A percentile compares a stretch with the other conserved stretches of the same genome.
Evolutionary conservation across 2,797 vertebrate species (phyloP).

Genomic region (Nyctalus aviator): DNA sequence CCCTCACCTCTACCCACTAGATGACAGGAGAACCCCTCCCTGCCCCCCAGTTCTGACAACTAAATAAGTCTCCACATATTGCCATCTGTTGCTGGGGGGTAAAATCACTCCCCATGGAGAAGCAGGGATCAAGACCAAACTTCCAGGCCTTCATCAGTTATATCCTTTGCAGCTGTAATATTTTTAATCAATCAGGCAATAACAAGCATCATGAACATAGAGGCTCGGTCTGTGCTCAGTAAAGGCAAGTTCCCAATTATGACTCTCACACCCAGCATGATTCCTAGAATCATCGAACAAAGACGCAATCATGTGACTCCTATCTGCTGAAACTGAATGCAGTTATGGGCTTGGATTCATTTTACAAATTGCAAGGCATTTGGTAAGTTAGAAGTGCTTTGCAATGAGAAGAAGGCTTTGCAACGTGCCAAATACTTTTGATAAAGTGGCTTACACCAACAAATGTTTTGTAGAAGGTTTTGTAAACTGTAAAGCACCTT

Average conservation of each 20-base stretch:
- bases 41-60: background rate
- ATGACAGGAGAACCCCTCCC: background rate
- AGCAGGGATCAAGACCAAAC: background rate
- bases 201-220: background rate
- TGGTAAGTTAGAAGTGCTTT: constrained; percentile 37
- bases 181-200: constrained; percentile 19
- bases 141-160: background rate
- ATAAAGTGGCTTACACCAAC: constrained; percentile 33
- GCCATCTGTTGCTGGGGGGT: background rate
- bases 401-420: constrained; percentile 40
- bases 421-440: constrained; percentile 54
- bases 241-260: constrained; percentile 22
- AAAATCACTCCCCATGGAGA: background rate
- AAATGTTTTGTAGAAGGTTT: background rate
- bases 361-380: constrained; percentile 64
- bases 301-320: background rate
- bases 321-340: constrained; percentile 3
- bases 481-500: constrained; percentile 38
- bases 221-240: background rate
- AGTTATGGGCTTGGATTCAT: constrained; percentile 20
- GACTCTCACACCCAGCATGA: background rate
- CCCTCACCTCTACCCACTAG: background rate
- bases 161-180: background rate
- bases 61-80: background rate
- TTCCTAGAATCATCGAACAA: constrained; percentile 43